Base-by-base conservation (phyloP, 2,113 vertebrate genomes). In the Crotalus helleri region DNA sequence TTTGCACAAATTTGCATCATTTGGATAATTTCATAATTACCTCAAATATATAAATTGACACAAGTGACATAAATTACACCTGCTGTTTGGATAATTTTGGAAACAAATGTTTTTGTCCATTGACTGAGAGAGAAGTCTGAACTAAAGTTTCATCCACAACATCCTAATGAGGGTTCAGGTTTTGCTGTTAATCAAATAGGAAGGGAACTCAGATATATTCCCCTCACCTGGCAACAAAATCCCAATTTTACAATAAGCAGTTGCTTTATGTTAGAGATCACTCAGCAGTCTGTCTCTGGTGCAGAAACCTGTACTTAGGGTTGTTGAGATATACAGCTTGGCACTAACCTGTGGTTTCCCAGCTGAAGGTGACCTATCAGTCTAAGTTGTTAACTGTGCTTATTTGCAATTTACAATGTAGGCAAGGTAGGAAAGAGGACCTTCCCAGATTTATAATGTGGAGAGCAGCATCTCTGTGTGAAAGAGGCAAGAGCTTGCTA, bases 221-320 rank as follows among this genome's bases (percentile, higher is more conserved):
- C 1, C 29, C 0, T 13, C 55, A 39, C 7, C 8, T 6, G 39
- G 29, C 87, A 94, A 91, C 87, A 33, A 91, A 61, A 59, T 91
- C 94, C 91, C 69, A 95, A 90, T 90, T 94, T 92, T 59, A 39
- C 10, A 85, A 23, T 89, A 91, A 93, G 93, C 26, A 29, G 55
- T 95, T 94, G 92, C 92, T 88, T 88, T 81, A 54, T 0, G 7
- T 92, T 90, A 90, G 90, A 94, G 94, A 92, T 93, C 90, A 69
- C 61, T 91, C 51, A 81, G 87, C 69, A 93, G 15, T 49, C 58
- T 2, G 29, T 54, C 17, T 91, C 44, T 12, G 8, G 26, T 13
- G 33, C 53, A 88, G 24, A 7, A 69, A n/a, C 51, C 51, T 54
- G 29, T 26, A 57, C 23, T 92, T 54, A 88, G 85, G n/a, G 24